Base-by-base conservation (phyloP, 1,140 invertebrate genomes). In the Parasteatoda tepidariorum region DNA sequence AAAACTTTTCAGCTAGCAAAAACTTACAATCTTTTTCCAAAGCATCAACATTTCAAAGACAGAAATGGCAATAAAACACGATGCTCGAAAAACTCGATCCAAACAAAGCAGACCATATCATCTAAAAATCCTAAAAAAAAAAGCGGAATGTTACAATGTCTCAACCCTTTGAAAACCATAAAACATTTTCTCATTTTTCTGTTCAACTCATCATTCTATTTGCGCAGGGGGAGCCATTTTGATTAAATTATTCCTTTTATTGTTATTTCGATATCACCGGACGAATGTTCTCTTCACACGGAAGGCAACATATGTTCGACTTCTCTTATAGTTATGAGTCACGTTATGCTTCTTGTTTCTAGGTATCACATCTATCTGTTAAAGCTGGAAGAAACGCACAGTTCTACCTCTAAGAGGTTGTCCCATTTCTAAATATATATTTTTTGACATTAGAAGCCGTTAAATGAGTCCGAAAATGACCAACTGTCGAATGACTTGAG, bases 201-300 rank as follows among this genome's bases (percentile, higher is more conserved):
- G n/a, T n/a, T n/a, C n/a, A n/a, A n/a, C n/a, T n/a, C n/a, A n/a
- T n/a, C n/a, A n/a, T n/a, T n/a, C n/a, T n/a, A n/a, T n/a, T n/a
- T n/a, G n/a, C n/a, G n/a, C n/a, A n/a, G n/a, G n/a, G n/a, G n/a
- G n/a, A n/a, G 33, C 11, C 41, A 71, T 71, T 71, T 31, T 71
- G 38, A 71, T 71, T 71, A 71, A 71, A 71, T 71, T 71, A 71
- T 71, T 71, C 68, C 68, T 18, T 71, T 71, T 71, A 71, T 71
- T 71, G 48, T 71, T 71, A 55, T 71, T 71, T 71, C 48, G 41
- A 71, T 71, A 71, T 71, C 41, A 15, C 28, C 11, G n/a, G 13
- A 18, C 6, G 26, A 71, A 71, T 71, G 68, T 54, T 31, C 41
- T 30, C 18, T 55, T 28, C 68, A 55, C 68, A 71, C 68, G 68